phyloP scores from a whole-genome alignment of 2,113 vertebrate species.

The Proterorhinus semilunaris region DNA sequence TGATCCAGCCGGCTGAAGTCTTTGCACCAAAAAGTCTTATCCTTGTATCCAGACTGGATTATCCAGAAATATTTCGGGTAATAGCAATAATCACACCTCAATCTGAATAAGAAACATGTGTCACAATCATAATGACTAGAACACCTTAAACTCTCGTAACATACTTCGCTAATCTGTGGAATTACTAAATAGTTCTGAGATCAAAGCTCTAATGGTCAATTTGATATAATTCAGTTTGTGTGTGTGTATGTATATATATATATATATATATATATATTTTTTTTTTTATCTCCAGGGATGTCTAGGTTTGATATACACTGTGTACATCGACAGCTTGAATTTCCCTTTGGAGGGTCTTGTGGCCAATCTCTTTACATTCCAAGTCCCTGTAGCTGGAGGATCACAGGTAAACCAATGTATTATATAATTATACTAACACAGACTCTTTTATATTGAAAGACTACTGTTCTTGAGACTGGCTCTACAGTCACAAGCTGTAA shows the following conservation, averaged over 20 bases:
- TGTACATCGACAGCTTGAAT: constrained; percentile 89
- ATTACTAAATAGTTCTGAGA: too few species aligned
- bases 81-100: constrained; percentile 53
- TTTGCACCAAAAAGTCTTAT: constrained; percentile 98
- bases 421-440: neutral
- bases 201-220: neutral
- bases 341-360: constrained; percentile 90
- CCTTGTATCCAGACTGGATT: constrained; percentile 94
- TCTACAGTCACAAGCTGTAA: constrained; percentile 28
- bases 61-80: constrained; percentile 98
- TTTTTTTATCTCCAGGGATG: constrained; percentile 81
- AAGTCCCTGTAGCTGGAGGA: constrained; percentile 89
- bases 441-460: too few species aligned
- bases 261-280: neutral
- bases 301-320: constrained; percentile 93
- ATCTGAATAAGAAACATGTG: neutral
- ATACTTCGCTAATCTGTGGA: too few species aligned
- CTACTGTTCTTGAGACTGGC: constrained; percentile 35
- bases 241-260: too few species aligned
- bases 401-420: constrained; percentile 85
- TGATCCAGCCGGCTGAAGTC: constrained; percentile 95
- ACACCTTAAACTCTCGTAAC: too few species aligned
- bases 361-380: constrained; percentile 90
- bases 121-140: too few species aligned
- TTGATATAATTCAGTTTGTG: neutral